Percentiles rank a stretch among this genome's conserved stretches.
These are phyloP conservation scores for Coreius guichenoti DNA, from an alignment of 2,797 vertebrate species.

Conservation along the genomic window DNA sequence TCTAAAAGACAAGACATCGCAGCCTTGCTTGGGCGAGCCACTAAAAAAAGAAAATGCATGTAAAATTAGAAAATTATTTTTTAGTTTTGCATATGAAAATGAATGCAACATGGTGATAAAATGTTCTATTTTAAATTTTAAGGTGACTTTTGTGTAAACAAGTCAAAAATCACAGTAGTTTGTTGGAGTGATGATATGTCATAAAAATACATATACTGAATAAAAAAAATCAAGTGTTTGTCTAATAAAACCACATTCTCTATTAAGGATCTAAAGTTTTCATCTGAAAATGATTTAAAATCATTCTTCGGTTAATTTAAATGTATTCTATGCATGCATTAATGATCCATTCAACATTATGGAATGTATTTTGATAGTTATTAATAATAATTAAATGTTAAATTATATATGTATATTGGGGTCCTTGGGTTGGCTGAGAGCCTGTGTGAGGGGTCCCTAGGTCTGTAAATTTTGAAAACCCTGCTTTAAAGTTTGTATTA, in stretches of 20 bases:
- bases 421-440: background rate
- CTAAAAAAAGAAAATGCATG: constrained; percentile 42
- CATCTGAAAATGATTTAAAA: background rate
- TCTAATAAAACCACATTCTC: background rate
- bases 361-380: background rate
- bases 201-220: background rate
- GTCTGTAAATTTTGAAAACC: background rate
- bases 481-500: too few species aligned
- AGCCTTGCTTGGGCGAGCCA: constrained; percentile 51
- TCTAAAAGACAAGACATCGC: constrained; percentile 63
- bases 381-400: background rate
- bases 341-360: too few species aligned
- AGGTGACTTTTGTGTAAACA: background rate
- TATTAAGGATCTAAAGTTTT: background rate
- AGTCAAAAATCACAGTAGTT: background rate
- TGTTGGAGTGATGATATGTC: background rate
- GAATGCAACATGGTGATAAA: background rate
- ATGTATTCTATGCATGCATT: too few species aligned
- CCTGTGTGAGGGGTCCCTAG: background rate
- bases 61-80: background rate
- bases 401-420: background rate
- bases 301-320: background rate
- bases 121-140: background rate
- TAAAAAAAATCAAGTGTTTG: background rate
- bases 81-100: background rate